Evolutionary conservation across 2,888 invertebrate species (phyloP), one percentile per base, ranked within the genome.

Genomic region (Thyatira batis): DNA sequence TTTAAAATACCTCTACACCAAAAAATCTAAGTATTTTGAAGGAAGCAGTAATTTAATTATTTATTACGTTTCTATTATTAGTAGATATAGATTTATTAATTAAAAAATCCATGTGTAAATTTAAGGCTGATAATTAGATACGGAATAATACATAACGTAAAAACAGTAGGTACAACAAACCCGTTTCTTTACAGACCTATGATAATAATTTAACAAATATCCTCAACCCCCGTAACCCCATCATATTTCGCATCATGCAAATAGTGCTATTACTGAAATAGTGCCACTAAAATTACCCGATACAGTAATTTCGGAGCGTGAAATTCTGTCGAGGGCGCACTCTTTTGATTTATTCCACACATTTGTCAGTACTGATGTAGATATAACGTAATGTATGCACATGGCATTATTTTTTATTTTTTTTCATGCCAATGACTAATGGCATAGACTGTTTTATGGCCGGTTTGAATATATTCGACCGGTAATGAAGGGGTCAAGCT

Each of bases 331-430:
- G 69, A 66, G 77, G 74, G 78, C 65, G 65, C 69, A 71, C 69
- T 73, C 71, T 77, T 83, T 75, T 84, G 87, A 89, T 88, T 82
- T 82, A 88, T 84, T 71, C 61, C 63, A 58, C 67, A 73, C 82
- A 89, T 89, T 89, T 84, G 85, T 89, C 84, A 85, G 76, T 64
- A 71, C 69, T 70, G 75, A 71, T 71, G 58, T 61, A 62, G 60
- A 72, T 77, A 71, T 74, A 74, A 74, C 75, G 75, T 83, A 81
- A 84, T 82, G 60, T 82, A 84, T 81, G 80, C 83, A 82, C 70
- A 73, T 70, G 69, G 73, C 60, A 58, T 58, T 60, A 66, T 67
- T 66, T 64, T n/a, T 67, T 71, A 70, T 79, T 77, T 73, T 76
- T 80, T 80, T 78, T 67, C 63, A 59, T 60, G 63, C 60, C 55